Conservation (phyloP, 2,797 vertebrate genomes). For the Eulemur albifrons region DNA sequence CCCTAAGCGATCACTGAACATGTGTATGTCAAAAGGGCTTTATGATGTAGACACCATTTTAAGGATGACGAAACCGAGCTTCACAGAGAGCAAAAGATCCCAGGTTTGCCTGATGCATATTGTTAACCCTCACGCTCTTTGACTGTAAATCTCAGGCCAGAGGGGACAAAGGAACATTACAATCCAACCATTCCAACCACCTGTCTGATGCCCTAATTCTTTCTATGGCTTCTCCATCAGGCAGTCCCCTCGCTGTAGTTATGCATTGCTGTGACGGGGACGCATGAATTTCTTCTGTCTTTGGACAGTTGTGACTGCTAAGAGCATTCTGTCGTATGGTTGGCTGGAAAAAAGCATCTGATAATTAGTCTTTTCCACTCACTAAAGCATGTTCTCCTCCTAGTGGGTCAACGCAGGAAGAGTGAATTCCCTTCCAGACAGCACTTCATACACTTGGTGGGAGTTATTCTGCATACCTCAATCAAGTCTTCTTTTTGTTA, state of each 20-base stretch:
- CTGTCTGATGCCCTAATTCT: background rate
- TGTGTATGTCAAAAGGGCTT: background rate
- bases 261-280: background rate
- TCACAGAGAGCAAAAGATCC: background rate
- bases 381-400: background rate
- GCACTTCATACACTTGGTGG: background rate
- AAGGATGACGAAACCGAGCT: background rate
- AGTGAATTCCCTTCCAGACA: background rate
- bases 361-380: background rate
- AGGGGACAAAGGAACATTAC: background rate
- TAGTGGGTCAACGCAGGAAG: background rate
- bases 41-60: fast-evolving
- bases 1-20: background rate
- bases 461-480: background rate
- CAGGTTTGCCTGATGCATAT: background rate
- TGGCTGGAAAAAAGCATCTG: background rate
- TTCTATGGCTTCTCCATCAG: background rate
- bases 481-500: background rate
- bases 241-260: background rate
- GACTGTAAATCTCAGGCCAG: background rate
- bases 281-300: fast-evolving
- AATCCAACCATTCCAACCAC: background rate
- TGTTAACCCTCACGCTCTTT: background rate
- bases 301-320: background rate
- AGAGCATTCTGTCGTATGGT: background rate